Conservation (phyloP, 92 coral and sea anemone species). For the Pocillopora grandis region DNA sequence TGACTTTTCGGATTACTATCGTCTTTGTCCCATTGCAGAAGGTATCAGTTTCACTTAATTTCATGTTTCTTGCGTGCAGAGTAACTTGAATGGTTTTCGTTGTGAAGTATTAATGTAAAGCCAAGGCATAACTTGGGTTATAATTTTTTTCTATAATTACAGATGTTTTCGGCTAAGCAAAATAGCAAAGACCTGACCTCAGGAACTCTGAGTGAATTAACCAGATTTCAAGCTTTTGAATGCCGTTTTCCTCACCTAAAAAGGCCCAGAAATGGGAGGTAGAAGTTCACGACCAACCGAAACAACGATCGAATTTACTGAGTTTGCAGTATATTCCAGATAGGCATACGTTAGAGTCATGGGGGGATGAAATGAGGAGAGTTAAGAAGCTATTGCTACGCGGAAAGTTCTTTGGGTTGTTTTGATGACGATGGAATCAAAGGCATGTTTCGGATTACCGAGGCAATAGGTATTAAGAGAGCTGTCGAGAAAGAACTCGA, state of each 20-base stretch:
- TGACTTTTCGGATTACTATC: no score
- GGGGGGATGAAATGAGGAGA: not conserved
- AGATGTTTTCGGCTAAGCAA: constrained; percentile 24
- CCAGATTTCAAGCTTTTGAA: not conserved
- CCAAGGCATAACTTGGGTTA: not conserved
- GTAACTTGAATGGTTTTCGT: no score
- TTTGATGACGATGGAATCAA: not conserved
- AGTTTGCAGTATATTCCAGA: not conserved
- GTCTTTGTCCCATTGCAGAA: no score
- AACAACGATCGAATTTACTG: not conserved
- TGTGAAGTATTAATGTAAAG: no score
- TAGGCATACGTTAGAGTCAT: not conserved
- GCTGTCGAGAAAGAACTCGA: not conserved
- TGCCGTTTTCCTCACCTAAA: not conserved
- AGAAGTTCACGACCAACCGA: not conserved
- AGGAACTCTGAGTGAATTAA: not conserved
- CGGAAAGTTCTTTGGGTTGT: not conserved
- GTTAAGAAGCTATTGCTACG: not conserved
- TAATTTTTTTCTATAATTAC: constrained; percentile 17
- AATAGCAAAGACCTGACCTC: not conserved
- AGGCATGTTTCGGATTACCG: not conserved
- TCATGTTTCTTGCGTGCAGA: no score
- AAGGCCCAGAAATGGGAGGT: not conserved
- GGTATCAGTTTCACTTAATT: no score
- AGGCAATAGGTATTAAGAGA: not conserved